Conservation (phyloP, 2,888 invertebrate species). For the Steromphala cineraria region DNA sequence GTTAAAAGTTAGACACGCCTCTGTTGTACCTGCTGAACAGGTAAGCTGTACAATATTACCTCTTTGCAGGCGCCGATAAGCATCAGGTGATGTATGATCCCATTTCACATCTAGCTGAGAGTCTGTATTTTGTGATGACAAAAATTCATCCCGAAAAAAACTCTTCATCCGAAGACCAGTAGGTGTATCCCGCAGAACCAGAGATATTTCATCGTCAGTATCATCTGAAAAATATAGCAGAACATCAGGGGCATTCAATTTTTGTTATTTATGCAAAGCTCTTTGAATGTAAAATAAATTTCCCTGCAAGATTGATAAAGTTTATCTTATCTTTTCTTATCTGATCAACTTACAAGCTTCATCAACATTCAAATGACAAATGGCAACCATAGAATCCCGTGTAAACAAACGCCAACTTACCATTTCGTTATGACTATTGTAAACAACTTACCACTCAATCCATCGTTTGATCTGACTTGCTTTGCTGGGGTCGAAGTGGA, state of each 20-base stretch:
- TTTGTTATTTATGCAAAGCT: no score
- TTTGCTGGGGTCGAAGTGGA: neutral
- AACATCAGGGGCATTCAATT: no score
- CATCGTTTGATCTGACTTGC: neutral
- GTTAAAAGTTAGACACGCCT: no score
- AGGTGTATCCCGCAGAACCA: slow-evolving; percentile 9
- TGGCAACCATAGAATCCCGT: no score
- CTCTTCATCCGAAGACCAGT: slow-evolving; percentile 27
- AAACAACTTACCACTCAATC: neutral
- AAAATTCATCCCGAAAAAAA: slow-evolving; percentile 42
- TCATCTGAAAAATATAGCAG: neutral
- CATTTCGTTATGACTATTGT: no score
- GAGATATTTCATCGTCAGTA: slow-evolving; percentile 6
- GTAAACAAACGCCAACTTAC: no score
- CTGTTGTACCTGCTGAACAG: no score
- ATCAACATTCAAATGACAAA: no score
- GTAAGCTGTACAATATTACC: neutral
- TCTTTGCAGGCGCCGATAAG: slow-evolving; percentile 37
- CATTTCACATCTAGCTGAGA: slow-evolving; percentile 53
- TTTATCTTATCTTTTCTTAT: no score
- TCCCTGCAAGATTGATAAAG: no score
- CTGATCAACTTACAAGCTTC: no score
- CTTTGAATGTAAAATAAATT: no score
- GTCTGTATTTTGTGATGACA: slow-evolving; percentile 51
- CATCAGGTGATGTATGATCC: slow-evolving; percentile 59